Base-by-base conservation (phyloP, 2,797 vertebrate species). In the Gymnothorax javanicus region DNA sequence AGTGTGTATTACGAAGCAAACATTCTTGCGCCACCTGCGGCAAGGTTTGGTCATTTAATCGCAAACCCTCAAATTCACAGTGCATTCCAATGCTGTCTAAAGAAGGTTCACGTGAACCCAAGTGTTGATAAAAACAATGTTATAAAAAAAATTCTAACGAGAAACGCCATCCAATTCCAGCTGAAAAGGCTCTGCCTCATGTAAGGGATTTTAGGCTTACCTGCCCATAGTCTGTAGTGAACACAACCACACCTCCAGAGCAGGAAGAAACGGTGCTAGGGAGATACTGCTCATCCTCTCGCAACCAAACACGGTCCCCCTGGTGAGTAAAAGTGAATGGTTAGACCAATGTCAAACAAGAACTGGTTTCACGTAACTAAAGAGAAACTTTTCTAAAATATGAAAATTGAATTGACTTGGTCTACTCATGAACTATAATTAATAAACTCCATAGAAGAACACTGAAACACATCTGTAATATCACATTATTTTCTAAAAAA, bases 281-380 rank as follows among this genome's bases (percentile, higher is more conserved):
- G 86, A 98, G 97, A 90, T 96, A 96, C 92, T 97, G 97, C 57
- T 97, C 96, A 85, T 98, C 97, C 94, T 99, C 98, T 93, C 96
- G 93, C 88, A 99, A 91, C 98, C 98, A 99, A 89, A 99, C 97
- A n/a, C 97, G 97, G 50, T 97, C 94, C 4, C 98, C 98, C 98
- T 99, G 94, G 23, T 92, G 91, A 43, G 71, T 9, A 90, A 57
- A 67, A 20, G 1, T 11, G 56, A 62, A 60, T 1, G n/a, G n/a
- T 88, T 27, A 79, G 54, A 77, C 7, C 7, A 12, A 8, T 56
- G 20, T 11, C 23, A 81, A 20, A 52, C 17, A 17, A 4, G 20
- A 20, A 8, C 56, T n/a, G 52, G 11, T n/a, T 54, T 77, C 13
- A 52, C 17, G 20, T 81, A 56, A 56, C 17, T 54, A 56, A 69